phyloP scores from a whole-genome alignment of 2,888 invertebrate genomes.

The Rhodophaea formosa region DNA sequence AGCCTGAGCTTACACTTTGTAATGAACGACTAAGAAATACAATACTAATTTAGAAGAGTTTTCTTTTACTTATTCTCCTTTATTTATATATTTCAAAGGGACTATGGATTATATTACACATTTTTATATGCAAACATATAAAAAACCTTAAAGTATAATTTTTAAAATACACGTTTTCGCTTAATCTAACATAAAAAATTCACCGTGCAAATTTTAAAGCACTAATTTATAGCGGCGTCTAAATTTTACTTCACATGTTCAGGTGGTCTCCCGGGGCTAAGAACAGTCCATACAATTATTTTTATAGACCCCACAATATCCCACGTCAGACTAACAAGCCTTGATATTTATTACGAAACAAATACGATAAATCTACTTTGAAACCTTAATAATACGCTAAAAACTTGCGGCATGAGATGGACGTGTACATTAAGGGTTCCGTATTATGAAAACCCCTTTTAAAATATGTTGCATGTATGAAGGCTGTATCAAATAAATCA shows the following conservation, averaged over 20 bases:
- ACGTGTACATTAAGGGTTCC: too few relatives aligned
- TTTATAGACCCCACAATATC: conserved; percentile 19
- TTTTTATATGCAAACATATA: too few relatives aligned
- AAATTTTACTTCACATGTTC: conserved; percentile 29
- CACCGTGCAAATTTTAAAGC: conserved; percentile 7
- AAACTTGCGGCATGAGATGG: background rate
- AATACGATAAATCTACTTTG: conserved; percentile 58
- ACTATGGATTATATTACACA: too few relatives aligned
- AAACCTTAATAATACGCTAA: conserved; percentile 48
- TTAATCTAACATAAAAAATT: background rate
- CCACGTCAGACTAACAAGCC: conserved; percentile 13
- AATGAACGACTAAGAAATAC: too few relatives aligned
- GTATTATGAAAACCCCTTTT: too few relatives aligned
- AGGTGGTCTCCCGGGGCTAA: conserved; percentile 42
- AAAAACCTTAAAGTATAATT: too few relatives aligned
- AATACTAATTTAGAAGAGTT: too few relatives aligned
- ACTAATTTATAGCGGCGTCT: conserved; percentile 24
- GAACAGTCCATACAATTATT: conserved; percentile 24
- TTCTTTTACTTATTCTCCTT: too few relatives aligned
- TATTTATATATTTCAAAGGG: too few relatives aligned
- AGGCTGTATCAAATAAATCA: too few relatives aligned
- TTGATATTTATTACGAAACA: conserved; percentile 40
- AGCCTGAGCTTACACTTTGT: too few relatives aligned
- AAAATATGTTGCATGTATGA: too few relatives aligned
- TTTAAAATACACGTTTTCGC: background rate